Evolutionary conservation across 2,113 vertebrate genomes (phyloP), one percentile per base, ranked within the genome.

Genomic region (Varanus salvator): DNA sequence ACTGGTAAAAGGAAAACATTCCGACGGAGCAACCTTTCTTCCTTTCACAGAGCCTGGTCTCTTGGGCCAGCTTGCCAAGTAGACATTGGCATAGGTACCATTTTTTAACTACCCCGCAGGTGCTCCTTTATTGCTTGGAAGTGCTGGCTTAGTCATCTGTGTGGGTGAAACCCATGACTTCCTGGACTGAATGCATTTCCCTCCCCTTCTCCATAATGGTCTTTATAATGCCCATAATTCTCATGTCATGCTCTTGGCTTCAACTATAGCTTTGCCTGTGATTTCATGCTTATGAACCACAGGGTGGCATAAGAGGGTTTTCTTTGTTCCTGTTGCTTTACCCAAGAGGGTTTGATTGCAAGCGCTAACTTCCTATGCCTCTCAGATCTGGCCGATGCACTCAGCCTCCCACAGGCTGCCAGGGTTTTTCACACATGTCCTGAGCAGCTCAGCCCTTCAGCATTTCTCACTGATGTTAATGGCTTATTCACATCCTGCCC

Each of bases 301-400:
- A 85, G 82, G 90, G 86, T 88, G 87, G 66, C 15, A 27, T 92
- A 52, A 90, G 80, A 87, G 27, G 14, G 29, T 86, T 86, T 92
- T 80, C 31, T 64, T 91, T 87, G 29, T 77, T 80, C 31, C 0
- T 34, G 27, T 69, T 54, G 77, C 38, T 69, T 57, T 66, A 71
- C 57, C 50, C 17, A 77, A 81, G 77, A 6, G 11, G 44, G 31
- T 6, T 31, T 64, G 44, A 48, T 66, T 81, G 75, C 87, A 3
- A 87, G 19, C 52, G 44, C n/a, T 93, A 44, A 1, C 9, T 86
- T 3, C 34, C 29, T 54, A 27, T 76, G 23, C 21, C 25, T 34
- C 34, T 50, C 57, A 81, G 69, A 75, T 80, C 31, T 80, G 72
- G 38, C 84, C 44, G 31, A 66, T 54, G 3, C 54, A 38, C 71